Evolutionary conservation across 2,888 invertebrate genomes (phyloP).

Genomic region (Phyllotreta cruciferae): DNA sequence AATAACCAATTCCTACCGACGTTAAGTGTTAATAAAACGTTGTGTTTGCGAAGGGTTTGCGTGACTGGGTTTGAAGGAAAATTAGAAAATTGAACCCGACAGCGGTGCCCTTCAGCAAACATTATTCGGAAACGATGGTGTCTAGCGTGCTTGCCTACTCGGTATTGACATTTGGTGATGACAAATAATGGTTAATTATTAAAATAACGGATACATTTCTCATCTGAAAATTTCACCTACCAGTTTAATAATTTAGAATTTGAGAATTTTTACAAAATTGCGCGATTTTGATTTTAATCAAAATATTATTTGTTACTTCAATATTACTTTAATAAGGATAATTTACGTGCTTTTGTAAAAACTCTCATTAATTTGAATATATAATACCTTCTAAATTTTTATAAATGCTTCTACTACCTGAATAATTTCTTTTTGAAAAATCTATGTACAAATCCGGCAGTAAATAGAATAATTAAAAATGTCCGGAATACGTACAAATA

Average conservation of each 20-base stretch:
- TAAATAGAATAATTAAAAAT: conserved; percentile 27
- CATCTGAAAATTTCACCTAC: neutral
- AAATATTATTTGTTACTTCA: too few relatives aligned
- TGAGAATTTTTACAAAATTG: too few relatives aligned
- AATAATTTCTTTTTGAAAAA: too few relatives aligned
- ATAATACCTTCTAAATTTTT: too few relatives aligned
- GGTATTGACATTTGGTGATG: conserved; percentile 7
- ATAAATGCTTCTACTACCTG: too few relatives aligned
- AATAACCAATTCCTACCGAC: conserved; percentile 33
- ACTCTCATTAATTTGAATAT: too few relatives aligned
- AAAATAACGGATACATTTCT: neutral
- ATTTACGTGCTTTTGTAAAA: too few relatives aligned
- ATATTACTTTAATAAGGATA: too few relatives aligned
- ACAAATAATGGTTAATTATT: conserved; percentile 5
- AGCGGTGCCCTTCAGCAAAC: conserved; percentile 31
- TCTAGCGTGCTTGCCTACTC: conserved; percentile 15
- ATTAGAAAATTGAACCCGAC: conserved; percentile 34
- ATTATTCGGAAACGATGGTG: conserved; percentile 23
- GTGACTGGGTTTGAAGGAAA: conserved; percentile 35
- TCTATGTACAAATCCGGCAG: conserved; percentile 7
- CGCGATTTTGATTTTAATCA: too few relatives aligned
- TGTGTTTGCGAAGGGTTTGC: conserved; percentile 38
- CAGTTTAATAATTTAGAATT: too few relatives aligned
- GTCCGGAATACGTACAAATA: conserved; percentile 23
- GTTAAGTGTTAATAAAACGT: conserved; percentile 39